Percentiles rank a stretch among this genome's conserved stretches.
Evolutionary conservation across 1,140 invertebrate species (phyloP).

Genomic region (Cyrtorhinus lividipennis): DNA sequence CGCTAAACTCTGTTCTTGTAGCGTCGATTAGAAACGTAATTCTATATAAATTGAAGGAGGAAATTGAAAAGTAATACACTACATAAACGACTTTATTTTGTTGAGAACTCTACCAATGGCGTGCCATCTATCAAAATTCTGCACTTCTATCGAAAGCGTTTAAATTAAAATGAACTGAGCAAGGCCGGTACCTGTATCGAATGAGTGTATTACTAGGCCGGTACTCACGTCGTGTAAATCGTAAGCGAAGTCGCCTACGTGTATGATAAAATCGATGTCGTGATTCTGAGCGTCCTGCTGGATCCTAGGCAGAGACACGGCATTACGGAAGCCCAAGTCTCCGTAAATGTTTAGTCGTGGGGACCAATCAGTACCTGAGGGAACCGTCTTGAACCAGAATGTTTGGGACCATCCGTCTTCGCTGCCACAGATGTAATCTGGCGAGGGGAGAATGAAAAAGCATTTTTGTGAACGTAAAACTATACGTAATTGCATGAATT

Average conservation of each 20-base stretch:
- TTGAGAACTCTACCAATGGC: too few species aligned
- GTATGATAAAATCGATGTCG: slow-evolving; percentile 74
- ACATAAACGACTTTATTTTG: too few species aligned
- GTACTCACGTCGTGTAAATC: slow-evolving; percentile 69
- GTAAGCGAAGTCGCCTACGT: slow-evolving; percentile 93
- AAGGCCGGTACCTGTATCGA: too few species aligned
- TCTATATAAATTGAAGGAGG: neutral
- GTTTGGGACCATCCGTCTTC: slow-evolving; percentile 57
- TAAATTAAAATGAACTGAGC: too few species aligned
- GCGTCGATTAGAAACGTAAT: neutral
- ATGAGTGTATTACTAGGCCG: too few species aligned
- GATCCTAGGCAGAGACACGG: slow-evolving; percentile 57
- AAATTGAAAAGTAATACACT: neutral
- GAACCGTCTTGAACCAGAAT: slow-evolving; percentile 57
- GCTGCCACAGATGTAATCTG: slow-evolving; percentile 73
- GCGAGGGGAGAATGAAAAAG: neutral
- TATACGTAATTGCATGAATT: neutral
- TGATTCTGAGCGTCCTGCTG: slow-evolving; percentile 64
- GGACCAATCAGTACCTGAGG: slow-evolving; percentile 47
- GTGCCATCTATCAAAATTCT: too few species aligned
- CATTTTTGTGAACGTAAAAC: neutral
- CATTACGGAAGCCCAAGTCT: slow-evolving; percentile 83
- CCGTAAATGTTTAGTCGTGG: slow-evolving; percentile 73
- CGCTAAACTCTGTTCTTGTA: neutral
- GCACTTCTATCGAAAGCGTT: too few species aligned